Evolutionary conservation across 2,888 invertebrate genomes (phyloP).

Genomic region (Drymonia ruficornis): DNA sequence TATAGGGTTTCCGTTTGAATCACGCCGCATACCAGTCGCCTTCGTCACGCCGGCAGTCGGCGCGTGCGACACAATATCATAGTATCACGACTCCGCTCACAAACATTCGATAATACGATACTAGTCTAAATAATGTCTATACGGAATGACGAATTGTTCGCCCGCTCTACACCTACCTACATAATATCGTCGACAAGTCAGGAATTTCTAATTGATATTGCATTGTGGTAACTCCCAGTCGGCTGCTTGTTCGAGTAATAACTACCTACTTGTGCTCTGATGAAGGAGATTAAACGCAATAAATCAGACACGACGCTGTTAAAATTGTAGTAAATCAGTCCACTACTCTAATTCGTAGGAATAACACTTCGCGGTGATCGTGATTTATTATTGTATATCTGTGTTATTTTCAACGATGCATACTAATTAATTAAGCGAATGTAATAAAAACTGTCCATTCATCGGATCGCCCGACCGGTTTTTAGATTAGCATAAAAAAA

Average conservation of each 20-base stretch:
- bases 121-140: conserved; percentile 60
- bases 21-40: conserved; percentile 79
- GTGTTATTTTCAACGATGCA: conserved; percentile 47
- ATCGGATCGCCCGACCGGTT: conserved; percentile 42
- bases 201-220: conserved; percentile 68
- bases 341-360: conserved; percentile 38
- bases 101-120: conserved; percentile 60
- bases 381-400: conserved; percentile 47
- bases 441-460: conserved; percentile 47
- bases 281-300: conserved; percentile 51
- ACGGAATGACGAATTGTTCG: conserved; percentile 59
- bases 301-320: conserved; percentile 38
- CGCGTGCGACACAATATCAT: conserved; percentile 74
- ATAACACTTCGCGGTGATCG: conserved; percentile 45
- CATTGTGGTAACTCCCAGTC: conserved; percentile 60
- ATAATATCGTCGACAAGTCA: conserved; percentile 43
- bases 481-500: conserved; percentile 33
- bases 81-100: conserved; percentile 64
- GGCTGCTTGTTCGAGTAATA: conserved; percentile 48
- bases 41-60: conserved; percentile 74
- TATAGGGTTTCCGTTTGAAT: conserved; percentile 83
- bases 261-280: conserved; percentile 49
- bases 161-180: conserved; percentile 29
- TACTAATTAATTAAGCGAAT: conserved; percentile 47
- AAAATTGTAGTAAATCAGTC: conserved; percentile 48